phyloP scores from a whole-genome alignment of 2,113 vertebrate genomes.

The Rhinolophus ferrumequinum region DNA sequence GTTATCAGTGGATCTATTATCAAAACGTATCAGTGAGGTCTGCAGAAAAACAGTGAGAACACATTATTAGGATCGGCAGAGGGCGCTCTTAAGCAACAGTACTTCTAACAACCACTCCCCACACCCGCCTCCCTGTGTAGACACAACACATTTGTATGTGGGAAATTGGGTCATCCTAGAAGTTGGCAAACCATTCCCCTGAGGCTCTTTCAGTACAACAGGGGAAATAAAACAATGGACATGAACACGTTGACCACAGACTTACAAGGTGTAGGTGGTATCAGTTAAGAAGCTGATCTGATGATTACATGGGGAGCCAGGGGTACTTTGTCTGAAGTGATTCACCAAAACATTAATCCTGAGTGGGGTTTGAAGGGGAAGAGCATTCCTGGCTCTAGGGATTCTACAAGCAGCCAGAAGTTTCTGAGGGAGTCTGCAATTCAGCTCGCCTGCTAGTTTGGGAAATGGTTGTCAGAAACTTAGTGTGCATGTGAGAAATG shows the following conservation, averaged over 20 bases:
- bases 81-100: conserved; percentile 63
- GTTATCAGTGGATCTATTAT: neutral
- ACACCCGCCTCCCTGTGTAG: neutral
- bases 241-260: neutral
- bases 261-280: neutral
- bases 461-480: neutral
- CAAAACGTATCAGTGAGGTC: neutral
- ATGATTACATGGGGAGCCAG: neutral
- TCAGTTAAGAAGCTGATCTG: neutral
- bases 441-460: neutral
- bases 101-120: neutral
- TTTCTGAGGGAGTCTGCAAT: neutral
- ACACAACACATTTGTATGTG: neutral
- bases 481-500: neutral
- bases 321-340: neutral
- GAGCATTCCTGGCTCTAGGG: neutral
- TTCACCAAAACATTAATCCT: neutral
- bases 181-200: neutral
- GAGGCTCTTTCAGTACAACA: neutral
- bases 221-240: neutral
- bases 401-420: neutral
- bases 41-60: neutral
- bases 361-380: neutral
- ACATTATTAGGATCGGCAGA: conserved; percentile 54
- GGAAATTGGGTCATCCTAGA: neutral